Evolutionary conservation across 2,888 invertebrate genomes (phyloP).

Genomic region (Rhingia campestris): DNA sequence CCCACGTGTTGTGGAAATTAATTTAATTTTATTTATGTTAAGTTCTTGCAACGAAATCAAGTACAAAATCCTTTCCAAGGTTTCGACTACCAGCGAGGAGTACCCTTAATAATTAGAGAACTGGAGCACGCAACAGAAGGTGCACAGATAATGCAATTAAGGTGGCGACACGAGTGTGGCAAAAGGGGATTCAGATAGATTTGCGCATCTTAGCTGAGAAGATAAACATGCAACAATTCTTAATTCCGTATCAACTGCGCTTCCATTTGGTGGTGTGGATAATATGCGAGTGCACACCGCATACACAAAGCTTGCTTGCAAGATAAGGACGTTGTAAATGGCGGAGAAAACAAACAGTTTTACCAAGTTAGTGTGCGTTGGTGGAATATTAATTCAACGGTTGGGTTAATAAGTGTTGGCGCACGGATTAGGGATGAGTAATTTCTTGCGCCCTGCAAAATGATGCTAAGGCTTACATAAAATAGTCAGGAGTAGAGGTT

Average conservation of each 20-base stretch:
- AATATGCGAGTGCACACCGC: constrained; percentile 21
- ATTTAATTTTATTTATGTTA: constrained; percentile 45
- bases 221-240: constrained; percentile 52
- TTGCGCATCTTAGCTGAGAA: constrained; percentile 39
- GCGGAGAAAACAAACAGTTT: constrained; percentile 13
- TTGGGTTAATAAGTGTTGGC: constrained; percentile 38
- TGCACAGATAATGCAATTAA: constrained; percentile 40
- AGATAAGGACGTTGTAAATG: constrained; percentile 53
- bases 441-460: constrained; percentile 24
- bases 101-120: constrained; percentile 57
- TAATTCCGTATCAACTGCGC: constrained; percentile 44
- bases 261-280: constrained; percentile 41
- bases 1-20: constrained; percentile 12
- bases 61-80: constrained; percentile 30
- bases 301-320: constrained; percentile 22
- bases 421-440: constrained; percentile 38
- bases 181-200: background rate
- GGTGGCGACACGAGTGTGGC: constrained; percentile 8
- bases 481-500: no score
- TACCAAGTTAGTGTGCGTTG: background rate
- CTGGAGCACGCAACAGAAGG: constrained; percentile 61
- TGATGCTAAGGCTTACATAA: constrained; percentile 26
- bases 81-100: constrained; percentile 6
- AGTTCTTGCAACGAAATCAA: constrained; percentile 46
- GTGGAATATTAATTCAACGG: constrained; percentile 41